Base-by-base conservation (phyloP, 2,797 vertebrate genomes). In the Oreochromis mossambicus region DNA sequence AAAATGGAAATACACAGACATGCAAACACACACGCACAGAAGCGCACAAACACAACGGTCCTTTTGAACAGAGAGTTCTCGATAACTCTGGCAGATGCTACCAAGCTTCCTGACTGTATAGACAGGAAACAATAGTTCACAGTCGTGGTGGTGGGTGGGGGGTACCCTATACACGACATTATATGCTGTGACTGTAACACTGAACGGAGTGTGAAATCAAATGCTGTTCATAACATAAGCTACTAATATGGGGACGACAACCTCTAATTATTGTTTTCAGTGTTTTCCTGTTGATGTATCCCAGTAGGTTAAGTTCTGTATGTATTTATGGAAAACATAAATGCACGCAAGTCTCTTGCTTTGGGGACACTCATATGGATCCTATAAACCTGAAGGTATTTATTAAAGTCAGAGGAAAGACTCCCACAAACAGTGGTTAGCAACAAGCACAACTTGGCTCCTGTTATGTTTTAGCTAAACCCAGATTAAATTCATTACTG, bases 1-100 rank as follows among this genome's bases (percentile, higher is more conserved):
- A 78, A 93, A 93, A 94, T 92, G 92, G 92, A 94, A 92, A 90
- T 6, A 56, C 86, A 43, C 41, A 54, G 21, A 85, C 75, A 50
- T 8, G 48, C 78, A 83, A 11, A 89, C 75, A 83, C 85, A 82
- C 73, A 26, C 19, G 9, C 54, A 79, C 19, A 73, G 19, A 82
- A n/a, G 80, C 80, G 63, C 84, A 85, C 41, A 77, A 82, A 83
- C 80, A 84, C 77, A 91, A 87, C 73, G 5, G 85, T 26, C 50
- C 52, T 85, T 87, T 82, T 82, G 51, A 88, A 83, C 51, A 34
- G 61, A 58, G 51, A 41, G 58, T 56, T 82, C 52, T 83, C 21
- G 52, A 79, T 48, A 63, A 79, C 21, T 38, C 87, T 24, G 24
- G 51, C 78, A 79, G 56, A 85, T 82, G 56, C 29, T 11, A 70